Conservation (phyloP, 2,113 vertebrate genomes). For the Sylvicapra grimmia region DNA sequence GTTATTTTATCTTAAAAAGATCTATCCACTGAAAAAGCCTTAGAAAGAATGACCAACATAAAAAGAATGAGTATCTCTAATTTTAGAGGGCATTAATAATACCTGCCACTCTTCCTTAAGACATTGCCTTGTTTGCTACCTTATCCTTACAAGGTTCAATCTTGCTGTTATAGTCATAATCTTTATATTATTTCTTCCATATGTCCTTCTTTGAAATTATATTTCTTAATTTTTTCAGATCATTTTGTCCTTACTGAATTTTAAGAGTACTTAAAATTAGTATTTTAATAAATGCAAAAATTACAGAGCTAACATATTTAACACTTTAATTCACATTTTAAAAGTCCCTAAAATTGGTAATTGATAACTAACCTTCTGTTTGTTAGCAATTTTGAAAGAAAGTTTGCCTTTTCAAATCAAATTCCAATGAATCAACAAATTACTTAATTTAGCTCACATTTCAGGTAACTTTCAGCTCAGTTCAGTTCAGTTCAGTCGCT, state of each 20-base stretch:
- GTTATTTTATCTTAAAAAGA: conserved; percentile 8
- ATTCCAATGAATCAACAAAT: neutral
- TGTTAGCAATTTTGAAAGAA: neutral
- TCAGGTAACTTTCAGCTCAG: neutral
- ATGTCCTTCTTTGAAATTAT: neutral
- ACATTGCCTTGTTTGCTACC: neutral
- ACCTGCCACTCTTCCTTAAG: neutral
- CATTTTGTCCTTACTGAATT: neutral
- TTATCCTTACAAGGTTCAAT: neutral
- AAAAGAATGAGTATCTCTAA: neutral
- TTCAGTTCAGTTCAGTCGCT: too few species aligned
- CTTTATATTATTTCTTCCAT: neutral
- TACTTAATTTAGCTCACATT: neutral
- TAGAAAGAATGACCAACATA: neutral
- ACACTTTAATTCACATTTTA: neutral
- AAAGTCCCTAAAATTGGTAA: neutral
- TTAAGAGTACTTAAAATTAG: neutral
- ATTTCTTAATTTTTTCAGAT: neutral
- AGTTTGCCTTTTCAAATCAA: neutral
- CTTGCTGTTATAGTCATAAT: too few species aligned
- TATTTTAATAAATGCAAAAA: neutral
- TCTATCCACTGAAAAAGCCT: neutral
- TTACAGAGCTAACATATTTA: neutral
- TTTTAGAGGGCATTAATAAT: neutral
- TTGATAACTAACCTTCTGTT: neutral